A percentile compares a stretch with the other conserved stretches of the same genome.
These are phyloP conservation scores for Leptinotarsa undecemlineata DNA, from an alignment of 1,140 invertebrate species.

Conservation along the genomic window DNA sequence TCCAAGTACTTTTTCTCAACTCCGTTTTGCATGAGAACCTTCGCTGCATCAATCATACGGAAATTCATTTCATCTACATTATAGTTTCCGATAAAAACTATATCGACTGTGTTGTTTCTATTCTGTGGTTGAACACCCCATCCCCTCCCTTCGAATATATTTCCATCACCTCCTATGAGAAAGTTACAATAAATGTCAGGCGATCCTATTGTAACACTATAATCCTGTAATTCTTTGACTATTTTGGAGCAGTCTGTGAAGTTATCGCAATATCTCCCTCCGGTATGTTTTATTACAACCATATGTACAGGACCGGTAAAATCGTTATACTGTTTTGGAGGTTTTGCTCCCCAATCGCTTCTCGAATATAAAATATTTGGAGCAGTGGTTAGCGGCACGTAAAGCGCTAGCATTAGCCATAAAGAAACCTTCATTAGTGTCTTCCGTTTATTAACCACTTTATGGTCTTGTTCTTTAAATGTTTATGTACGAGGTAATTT, in stretches of 20 bases:
- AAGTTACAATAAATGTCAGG: constrained; percentile 67
- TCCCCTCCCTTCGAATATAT: constrained; percentile 66
- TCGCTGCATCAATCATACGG: constrained; percentile 54
- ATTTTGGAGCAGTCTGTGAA: constrained; percentile 52
- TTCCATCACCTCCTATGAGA: constrained; percentile 68
- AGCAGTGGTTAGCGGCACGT: too few species aligned
- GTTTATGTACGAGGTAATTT: too few species aligned
- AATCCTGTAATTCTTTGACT: constrained; percentile 54
- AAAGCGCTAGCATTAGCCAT: too few species aligned
- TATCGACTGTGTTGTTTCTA: constrained; percentile 53
- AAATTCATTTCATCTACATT: constrained; percentile 46
- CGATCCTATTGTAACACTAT: constrained; percentile 45
- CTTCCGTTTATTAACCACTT: too few species aligned
- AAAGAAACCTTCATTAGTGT: too few species aligned
- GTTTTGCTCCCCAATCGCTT: constrained; percentile 36
- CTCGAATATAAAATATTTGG: too few species aligned
- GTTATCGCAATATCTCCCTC: constrained; percentile 44
- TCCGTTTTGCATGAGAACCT: constrained; percentile 51
- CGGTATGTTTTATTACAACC: constrained; percentile 58
- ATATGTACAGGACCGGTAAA: constrained; percentile 48
- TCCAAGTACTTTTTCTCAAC: constrained; percentile 48
- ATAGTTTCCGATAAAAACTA: constrained; percentile 60
- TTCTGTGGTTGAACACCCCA: constrained; percentile 68
- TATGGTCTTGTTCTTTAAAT: too few species aligned
- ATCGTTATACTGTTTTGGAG: background rate